A percentile compares a stretch with the other conserved stretches of the same genome.
Evolutionary conservation across 2,797 vertebrate species (phyloP).

Genomic region (Gobionotothen gibberifrons): DNA sequence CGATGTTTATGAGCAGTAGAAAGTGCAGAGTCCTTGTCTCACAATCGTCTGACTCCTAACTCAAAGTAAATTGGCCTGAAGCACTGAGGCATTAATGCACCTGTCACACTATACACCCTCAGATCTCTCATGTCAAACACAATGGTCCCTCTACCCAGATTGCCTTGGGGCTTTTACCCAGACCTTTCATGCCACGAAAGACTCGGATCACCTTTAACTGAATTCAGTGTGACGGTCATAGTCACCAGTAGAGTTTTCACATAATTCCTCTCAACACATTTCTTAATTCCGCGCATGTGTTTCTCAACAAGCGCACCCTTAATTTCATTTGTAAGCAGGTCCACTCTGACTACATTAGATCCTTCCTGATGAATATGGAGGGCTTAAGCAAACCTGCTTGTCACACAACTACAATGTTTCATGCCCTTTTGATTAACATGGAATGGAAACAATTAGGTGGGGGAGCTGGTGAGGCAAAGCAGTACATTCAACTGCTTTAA

Average conservation of each 20-base stretch:
- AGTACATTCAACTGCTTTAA: slow-evolving; percentile 81
- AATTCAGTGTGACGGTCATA: slow-evolving; percentile 23
- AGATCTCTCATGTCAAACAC: slow-evolving; percentile 50
- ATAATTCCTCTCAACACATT: slow-evolving; percentile 44
- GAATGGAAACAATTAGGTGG: slow-evolving; percentile 81
- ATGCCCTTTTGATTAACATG: slow-evolving; percentile 82
- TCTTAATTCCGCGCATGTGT: slow-evolving; percentile 37
- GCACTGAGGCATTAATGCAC: slow-evolving; percentile 43
- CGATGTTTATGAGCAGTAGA: slow-evolving; percentile 31
- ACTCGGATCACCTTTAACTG: slow-evolving; percentile 14
- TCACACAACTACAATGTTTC: slow-evolving; percentile 70
- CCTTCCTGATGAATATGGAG: slow-evolving; percentile 71
- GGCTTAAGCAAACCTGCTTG: slow-evolving; percentile 61
- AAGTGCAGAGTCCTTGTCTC: slow-evolving; percentile 20
- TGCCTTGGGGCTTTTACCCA: slow-evolving; percentile 42
- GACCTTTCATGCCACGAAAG: slow-evolving; percentile 25
- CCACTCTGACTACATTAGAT: slow-evolving; percentile 56
- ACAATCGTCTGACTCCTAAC: slow-evolving; percentile 32
- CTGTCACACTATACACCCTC: slow-evolving; percentile 46
- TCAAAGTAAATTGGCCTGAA: slow-evolving; percentile 34
- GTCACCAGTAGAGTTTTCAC: slow-evolving; percentile 34
- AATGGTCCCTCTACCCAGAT: slow-evolving; percentile 48
- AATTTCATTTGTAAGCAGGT: slow-evolving; percentile 62
- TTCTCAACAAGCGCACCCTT: slow-evolving; percentile 40
- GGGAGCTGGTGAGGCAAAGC: slow-evolving; percentile 64